These are phyloP conservation scores for Furcula furcula DNA, from an alignment of 2,888 invertebrate genomes.

Conservation along the genomic window DNA sequence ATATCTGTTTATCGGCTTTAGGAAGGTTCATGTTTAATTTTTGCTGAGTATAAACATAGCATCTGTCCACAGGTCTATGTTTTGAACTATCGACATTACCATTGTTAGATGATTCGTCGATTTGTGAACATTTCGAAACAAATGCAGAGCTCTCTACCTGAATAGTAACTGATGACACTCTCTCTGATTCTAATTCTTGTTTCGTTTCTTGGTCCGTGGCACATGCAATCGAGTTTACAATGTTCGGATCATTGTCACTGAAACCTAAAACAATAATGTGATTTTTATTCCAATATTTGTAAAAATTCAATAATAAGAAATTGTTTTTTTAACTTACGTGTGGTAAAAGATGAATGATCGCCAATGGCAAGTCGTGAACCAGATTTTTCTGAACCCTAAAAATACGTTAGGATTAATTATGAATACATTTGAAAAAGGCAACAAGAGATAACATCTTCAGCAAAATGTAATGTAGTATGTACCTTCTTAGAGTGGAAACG, in stretches of 20 bases:
- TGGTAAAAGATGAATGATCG: constrained; percentile 61
- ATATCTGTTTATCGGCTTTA: constrained; percentile 39
- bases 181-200: constrained; percentile 35
- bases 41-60: constrained; percentile 54
- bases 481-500: constrained; percentile 57
- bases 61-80: constrained; percentile 51
- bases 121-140: constrained; percentile 42
- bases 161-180: constrained; percentile 36
- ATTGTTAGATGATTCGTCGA: constrained; percentile 25
- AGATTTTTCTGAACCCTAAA: constrained; percentile 59
- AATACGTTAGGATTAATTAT: constrained; percentile 1
- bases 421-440: background rate
- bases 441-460: background rate
- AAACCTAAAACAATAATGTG: constrained; percentile 39
- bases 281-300: constrained; percentile 6
- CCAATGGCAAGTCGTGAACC: constrained; percentile 62
- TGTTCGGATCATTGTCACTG: constrained; percentile 43
- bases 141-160: constrained; percentile 38
- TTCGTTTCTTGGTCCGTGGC: constrained; percentile 30
- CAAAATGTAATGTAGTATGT: background rate
- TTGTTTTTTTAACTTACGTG: constrained; percentile 59
- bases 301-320: too few relatives aligned
- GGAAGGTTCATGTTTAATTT: constrained; percentile 54
- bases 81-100: constrained; percentile 40
- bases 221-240: constrained; percentile 39